These are phyloP conservation scores for Tenthredo notha DNA, from an alignment of 2,888 invertebrate genomes.

Conservation along the genomic window DNA sequence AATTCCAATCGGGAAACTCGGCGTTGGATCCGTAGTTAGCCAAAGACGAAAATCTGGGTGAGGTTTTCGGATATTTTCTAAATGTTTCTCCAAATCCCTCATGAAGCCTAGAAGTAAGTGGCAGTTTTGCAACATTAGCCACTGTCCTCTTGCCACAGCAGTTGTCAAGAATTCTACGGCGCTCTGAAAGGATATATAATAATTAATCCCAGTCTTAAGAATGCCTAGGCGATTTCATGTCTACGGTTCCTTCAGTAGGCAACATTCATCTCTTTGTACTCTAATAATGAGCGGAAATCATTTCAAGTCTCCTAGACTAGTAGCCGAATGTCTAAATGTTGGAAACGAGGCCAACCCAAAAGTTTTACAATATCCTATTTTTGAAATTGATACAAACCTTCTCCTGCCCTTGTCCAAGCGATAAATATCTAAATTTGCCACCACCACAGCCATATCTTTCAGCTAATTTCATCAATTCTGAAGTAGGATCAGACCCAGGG, in stretches of 20 bases:
- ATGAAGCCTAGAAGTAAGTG: conserved; percentile 91
- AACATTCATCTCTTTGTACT: not conserved
- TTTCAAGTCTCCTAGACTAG: not conserved
- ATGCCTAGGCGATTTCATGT: not conserved
- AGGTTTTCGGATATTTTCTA: conserved; percentile 89
- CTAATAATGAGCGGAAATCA: not conserved
- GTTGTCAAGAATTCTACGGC: conserved; percentile 86
- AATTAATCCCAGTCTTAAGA: not conserved
- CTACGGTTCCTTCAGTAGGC: not conserved
- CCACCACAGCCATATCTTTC: conserved; percentile 83
- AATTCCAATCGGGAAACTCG: conserved; percentile 93
- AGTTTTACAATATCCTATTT: conserved; percentile 53
- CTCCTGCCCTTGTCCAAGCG: conserved; percentile 97
- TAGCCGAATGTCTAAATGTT: no score
- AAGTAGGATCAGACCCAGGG: conserved; percentile 96
- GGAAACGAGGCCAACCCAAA: not conserved
- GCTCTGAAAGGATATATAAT: conserved; percentile 78
- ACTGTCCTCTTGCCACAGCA: conserved; percentile 89
- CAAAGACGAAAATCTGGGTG: conserved; percentile 96
- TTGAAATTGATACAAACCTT: conserved; percentile 80
- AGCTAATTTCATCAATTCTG: conserved; percentile 90
- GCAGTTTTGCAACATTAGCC: conserved; percentile 96
- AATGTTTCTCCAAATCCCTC: conserved; percentile 88
- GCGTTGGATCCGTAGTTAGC: conserved; percentile 95
- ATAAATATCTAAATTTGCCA: conserved; percentile 92